Evolutionary conservation across 2,888 invertebrate species (phyloP), one percentile per base, ranked within the genome.

Genomic region (Pollenia amentaria): DNA sequence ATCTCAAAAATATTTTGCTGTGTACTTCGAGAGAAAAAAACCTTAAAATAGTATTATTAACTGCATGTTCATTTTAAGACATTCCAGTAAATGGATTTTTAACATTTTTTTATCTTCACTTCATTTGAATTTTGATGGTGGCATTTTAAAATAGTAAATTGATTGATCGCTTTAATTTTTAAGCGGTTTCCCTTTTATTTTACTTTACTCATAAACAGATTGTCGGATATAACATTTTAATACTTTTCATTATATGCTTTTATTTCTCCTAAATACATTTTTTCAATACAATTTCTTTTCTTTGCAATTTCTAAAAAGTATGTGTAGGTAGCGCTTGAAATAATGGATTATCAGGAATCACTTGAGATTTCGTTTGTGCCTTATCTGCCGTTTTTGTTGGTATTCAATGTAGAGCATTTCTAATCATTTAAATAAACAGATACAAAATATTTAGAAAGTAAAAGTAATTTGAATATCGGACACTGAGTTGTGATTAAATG

Each of bases 361-460:
- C 18, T 44, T 16, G 40, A 67, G 70, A 76, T 76, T 85, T 81
- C 67, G 57, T 21, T 51, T 46, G 44, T 53, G 18, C 48, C 75
- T 42, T 72, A 42, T 46, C 51, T 44, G 11, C 1, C 9, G 10
- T n/a, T 60, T 60, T 21, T 57, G 12, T n/a, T 75, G 21, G 7
- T 44, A 38, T 55, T 11, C 62, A 80, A 83, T 83, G 75, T 80
- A 67, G 79, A 86, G 86, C 79, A 83, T 80, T 83, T 86, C 83
- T 79, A 86, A 84, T 55, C 48, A 65, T 78, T 65, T 65, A 72
- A 57, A 44, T 42, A 21, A 57, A 77, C 29, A 60, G 16, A 73
- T 0, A 29, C 6, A 12, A 76, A 62, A 53, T 77, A 48, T 84
- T 84, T 78, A 84, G 83, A 84, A 84, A 84, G 83, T 84, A 76